phyloP scores from a whole-genome alignment of 2,888 invertebrate species.

The Leptarthrus brevirostris region DNA sequence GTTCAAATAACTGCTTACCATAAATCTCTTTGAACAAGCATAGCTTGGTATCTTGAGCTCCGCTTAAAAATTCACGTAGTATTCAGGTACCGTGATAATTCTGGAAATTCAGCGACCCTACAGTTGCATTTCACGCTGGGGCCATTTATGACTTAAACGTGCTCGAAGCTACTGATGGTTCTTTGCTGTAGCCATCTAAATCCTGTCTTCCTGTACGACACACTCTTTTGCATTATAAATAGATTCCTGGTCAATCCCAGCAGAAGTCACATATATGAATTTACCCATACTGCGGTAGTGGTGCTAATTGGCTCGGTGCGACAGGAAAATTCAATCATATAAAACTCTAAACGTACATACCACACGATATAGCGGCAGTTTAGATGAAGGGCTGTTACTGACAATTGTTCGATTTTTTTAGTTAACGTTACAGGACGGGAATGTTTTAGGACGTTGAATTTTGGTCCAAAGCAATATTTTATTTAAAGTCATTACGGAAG shows the following conservation, averaged over 20 bases:
- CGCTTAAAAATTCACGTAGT: background rate
- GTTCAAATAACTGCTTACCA: background rate
- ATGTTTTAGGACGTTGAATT: too few species aligned
- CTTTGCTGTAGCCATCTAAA: background rate
- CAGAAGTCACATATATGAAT: too few species aligned
- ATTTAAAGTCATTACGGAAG: too few species aligned
- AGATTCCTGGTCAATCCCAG: too few species aligned
- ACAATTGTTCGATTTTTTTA: too few species aligned
- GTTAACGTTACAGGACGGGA: too few species aligned
- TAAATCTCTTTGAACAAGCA: background rate
- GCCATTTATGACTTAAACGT: constrained; percentile 1
- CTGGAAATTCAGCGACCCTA: background rate
- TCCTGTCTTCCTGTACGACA: background rate
- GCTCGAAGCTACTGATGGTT: background rate
- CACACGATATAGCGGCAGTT: background rate
- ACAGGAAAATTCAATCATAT: constrained; percentile 1
- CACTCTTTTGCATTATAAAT: constrained; percentile 14
- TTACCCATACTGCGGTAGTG: background rate
- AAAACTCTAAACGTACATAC: background rate
- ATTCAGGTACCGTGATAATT: background rate
- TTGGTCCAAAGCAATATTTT: too few species aligned
- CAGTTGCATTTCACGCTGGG: constrained; percentile 5
- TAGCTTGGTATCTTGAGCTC: background rate
- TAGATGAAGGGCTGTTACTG: too few species aligned
- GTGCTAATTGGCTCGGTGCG: constrained; percentile 14